Evolutionary conservation across 37 sponge, comb jelly and placozoan genomes (phyloP), one percentile per base, ranked within the genome.

Genomic region (Haliclona indistincta): DNA sequence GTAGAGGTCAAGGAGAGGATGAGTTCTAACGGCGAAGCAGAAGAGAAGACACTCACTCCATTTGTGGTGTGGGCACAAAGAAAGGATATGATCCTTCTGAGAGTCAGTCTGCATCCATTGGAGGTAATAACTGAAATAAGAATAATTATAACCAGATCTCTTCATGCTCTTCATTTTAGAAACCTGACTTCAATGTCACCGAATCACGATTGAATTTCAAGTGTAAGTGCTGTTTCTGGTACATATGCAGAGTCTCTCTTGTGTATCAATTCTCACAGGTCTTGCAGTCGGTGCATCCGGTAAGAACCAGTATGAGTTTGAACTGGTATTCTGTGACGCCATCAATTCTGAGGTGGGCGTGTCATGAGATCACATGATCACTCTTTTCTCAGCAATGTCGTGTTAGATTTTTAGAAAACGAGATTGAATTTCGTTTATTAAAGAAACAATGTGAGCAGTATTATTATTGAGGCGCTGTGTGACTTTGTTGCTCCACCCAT

Each of bases 61-160:
- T 68, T 65, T 1, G 92, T 91, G 56, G 67, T 86, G 15, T 91
- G 92, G 92, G 79, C 87, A 5, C 92, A 91, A 51, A 65, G 92
- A 34, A 78, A 86, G 56, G 38, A 73, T 37, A 45, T 91, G 38
- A 17, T 91, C 33, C 51, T 82, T 39, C 63, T 91, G 3, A 71
- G 87, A 44, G 87, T 91, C 3, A 40, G 72, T 38, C 52, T 86
- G n/a, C 73, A 82, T 43, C 80, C 84, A 6, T 29, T 61, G 5
- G 87, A 83, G 71, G 92, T 86, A 56, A 62, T 20, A 41, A 34
- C 35, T 30, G 38, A 5, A 29, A 66, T 39, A 36, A 34, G 43
- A 20, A 71, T 42, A 55, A 4, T 68, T 2, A 47, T 54, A 26
- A 44, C 19, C 5, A 6, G 2, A 15, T 65, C 6, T 74, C 26